Evolutionary conservation across 2,888 invertebrate species (phyloP), one percentile per base, ranked within the genome.

Genomic region (Drosophila infuscata): DNA sequence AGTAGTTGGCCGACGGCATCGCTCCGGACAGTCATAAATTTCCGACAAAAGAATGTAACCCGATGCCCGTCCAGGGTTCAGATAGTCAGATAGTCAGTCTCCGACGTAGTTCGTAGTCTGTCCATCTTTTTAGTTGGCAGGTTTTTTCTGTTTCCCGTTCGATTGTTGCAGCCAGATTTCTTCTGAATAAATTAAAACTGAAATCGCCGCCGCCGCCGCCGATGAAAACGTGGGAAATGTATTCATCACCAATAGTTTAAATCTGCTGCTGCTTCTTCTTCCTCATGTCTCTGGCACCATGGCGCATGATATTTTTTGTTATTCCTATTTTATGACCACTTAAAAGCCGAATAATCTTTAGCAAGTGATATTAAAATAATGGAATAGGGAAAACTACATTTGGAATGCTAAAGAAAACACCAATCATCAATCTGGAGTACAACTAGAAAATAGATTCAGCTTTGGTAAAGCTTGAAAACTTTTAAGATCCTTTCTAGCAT

Each of bases 121-220:
- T 57, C 41, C 59, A 61, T 69, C 63, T 49, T 48, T 48, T 65
- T 53, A 73, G 73, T 70, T 72, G 79, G 73, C 75, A 43, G 61
- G 59, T 56, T 63, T 53, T 48, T 48, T 69, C 36, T 74, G 70
- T 80, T 85, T 88, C 81, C 85, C 89, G 86, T 90, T 90, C 90
- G 87, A 83, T 82, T 30, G 69, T 64, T 61, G 81, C 78, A 74
- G 73, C 76, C 88, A 88, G 82, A 89, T 88, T 91, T 91, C 90
- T 83, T 83, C 77, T 91, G 90, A 91, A 91, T 90, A 91, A 91
- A 90, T 90, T 90, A 91, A 90, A 85, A 82, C 68, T 73, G 60
- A 74, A 77, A 71, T 77, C 82, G 48, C 38, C 65, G 69, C 57
- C 53, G 53, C 63, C 72, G 70, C 64, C 53, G 76, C 69, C 70